Conservation (phyloP, 2,888 invertebrate genomes). For the Agrotis puta region DNA sequence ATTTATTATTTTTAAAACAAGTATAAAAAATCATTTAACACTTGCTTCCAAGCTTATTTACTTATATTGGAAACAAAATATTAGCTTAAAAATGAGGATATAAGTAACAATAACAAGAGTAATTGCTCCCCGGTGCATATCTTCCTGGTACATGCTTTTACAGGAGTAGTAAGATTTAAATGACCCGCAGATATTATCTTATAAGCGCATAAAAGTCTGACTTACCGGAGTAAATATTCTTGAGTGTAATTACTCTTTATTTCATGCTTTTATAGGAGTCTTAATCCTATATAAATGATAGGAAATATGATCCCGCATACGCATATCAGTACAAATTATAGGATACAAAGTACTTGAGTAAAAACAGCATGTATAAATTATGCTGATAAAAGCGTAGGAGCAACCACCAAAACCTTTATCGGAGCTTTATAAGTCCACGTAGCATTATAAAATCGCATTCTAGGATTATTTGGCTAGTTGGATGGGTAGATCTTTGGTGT, state of each 20-base stretch:
- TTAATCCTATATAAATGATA: background rate
- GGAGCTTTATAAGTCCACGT: too few relatives aligned
- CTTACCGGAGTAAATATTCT: too few relatives aligned
- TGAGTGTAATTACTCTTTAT: too few relatives aligned
- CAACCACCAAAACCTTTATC: too few relatives aligned
- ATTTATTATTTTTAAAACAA: too few relatives aligned
- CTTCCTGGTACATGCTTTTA: background rate
- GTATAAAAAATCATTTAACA: too few relatives aligned
- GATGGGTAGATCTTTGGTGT: too few relatives aligned
- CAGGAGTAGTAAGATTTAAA: background rate
- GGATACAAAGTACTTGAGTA: background rate
- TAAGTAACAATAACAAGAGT: background rate
- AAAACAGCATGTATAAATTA: constrained; percentile 1
- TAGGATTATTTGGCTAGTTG: too few relatives aligned
- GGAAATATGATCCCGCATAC: background rate
- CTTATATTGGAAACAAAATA: too few relatives aligned
- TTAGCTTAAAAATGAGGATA: too few relatives aligned
- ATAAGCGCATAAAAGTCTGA: background rate
- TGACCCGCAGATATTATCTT: background rate
- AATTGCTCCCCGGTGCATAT: background rate
- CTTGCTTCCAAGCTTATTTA: too few relatives aligned
- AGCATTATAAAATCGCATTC: too few relatives aligned
- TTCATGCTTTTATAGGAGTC: constrained; percentile 2
- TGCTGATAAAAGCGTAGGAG: constrained; percentile 4
- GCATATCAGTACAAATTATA: background rate